A percentile compares a stretch with the other conserved stretches of the same genome.
Evolutionary conservation across 2,113 vertebrate species (phyloP).

Genomic region (Podiceps cristatus): DNA sequence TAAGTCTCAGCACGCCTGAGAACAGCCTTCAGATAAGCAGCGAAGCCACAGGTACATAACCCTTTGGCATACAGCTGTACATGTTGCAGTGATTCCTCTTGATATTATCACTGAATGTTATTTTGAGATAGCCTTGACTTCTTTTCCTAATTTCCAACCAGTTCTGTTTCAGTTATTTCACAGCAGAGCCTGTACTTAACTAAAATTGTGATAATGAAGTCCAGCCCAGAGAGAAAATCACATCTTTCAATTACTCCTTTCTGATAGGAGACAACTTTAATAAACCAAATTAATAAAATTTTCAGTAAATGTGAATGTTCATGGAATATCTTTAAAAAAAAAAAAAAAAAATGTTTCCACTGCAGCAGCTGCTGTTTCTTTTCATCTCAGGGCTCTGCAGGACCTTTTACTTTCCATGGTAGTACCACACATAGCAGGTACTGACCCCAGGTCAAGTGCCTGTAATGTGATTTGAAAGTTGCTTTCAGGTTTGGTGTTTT

Average conservation of each 20-base stretch:
- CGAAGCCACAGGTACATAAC: neutral
- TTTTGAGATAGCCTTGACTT: neutral
- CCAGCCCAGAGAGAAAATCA: neutral
- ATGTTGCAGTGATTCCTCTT: neutral
- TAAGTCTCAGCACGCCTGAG: neutral
- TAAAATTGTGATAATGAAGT: neutral
- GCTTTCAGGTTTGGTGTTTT: neutral
- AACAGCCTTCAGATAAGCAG: neutral
- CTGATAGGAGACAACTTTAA: neutral
- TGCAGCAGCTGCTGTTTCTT: neutral
- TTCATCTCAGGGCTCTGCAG: conserved; percentile 10
- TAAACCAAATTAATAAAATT: neutral
- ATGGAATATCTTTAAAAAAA: neutral
- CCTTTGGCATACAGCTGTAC: neutral
- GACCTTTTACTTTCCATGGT: neutral
- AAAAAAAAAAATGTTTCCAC: neutral
- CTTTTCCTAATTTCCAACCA: neutral
- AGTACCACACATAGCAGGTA: neutral
- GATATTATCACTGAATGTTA: neutral
- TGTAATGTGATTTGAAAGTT: neutral
- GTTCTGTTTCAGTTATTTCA: neutral
- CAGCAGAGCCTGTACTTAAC: neutral
- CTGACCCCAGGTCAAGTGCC: conserved; percentile 28
- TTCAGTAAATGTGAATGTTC: neutral
- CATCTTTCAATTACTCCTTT: neutral